A percentile compares a stretch with the other conserved stretches of the same genome.
Evolutionary conservation across 2,113 vertebrate species (phyloP).

Genomic region (Hucho hucho): DNA sequence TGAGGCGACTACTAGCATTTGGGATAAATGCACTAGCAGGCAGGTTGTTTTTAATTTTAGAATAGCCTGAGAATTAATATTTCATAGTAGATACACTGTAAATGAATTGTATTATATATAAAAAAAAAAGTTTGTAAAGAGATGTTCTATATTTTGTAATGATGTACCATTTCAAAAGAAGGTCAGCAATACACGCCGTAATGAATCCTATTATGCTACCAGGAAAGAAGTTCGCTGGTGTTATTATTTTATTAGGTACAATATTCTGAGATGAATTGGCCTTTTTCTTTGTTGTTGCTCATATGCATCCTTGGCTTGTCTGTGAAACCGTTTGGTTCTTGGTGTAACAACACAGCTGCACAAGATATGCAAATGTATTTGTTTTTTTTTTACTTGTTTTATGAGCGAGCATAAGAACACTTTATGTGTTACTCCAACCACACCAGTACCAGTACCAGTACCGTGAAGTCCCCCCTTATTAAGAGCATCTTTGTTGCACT

Average conservation of each 20-base stretch:
- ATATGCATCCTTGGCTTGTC: conserved; percentile 73
- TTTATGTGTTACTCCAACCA: conserved; percentile 37
- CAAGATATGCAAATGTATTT: conserved; percentile 73
- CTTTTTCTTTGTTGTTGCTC: conserved; percentile 70
- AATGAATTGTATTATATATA: conserved; percentile 91
- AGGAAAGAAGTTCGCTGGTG: conserved; percentile 66
- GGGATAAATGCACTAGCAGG: conserved; percentile 86
- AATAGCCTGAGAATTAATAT: conserved; percentile 84
- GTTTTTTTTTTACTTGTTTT: conserved; percentile 26
- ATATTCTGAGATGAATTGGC: conserved; percentile 68
- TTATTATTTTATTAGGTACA: conserved; percentile 82
- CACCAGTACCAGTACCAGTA: conserved; percentile 50
- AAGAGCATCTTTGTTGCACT: conserved; percentile 18
- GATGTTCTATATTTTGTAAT: conserved; percentile 99
- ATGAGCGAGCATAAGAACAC: conserved; percentile 33
- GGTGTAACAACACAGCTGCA: conserved; percentile 69
- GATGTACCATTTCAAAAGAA: conserved; percentile 88
- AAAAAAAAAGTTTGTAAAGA: conserved; percentile 94
- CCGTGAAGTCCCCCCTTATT: conserved; percentile 40
- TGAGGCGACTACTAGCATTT: conserved; percentile 81
- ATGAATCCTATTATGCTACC: conserved; percentile 77
- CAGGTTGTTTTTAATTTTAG: conserved; percentile 87
- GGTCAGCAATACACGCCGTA: conserved; percentile 96
- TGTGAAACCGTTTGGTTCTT: conserved; percentile 51
- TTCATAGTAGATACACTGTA: conserved; percentile 90